Base-by-base conservation (phyloP, 2,888 invertebrate species). In the Cosmia trapezina region DNA sequence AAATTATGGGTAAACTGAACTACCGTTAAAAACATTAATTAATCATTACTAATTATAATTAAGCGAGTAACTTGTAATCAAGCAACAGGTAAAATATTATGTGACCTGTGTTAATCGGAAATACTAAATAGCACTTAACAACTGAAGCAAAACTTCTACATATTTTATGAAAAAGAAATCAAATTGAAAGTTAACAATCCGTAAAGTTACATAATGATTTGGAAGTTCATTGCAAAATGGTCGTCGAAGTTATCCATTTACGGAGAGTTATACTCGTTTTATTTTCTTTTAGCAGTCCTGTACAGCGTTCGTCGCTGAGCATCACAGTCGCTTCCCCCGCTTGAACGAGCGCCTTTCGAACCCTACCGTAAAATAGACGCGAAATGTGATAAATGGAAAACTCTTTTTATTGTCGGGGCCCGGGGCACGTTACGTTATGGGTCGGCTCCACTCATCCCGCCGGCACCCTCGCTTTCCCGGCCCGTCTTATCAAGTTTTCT, bases 331-430 rank as follows among this genome's bases (percentile, higher is more conserved):
- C 91, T 91, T 91, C 90, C 93, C 91, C 91, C 90, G 91, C 91
- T 90, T 89, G 92, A 92, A 91, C 90, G 89, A 88, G 88, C 92
- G 90, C 91, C 92, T 93, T 92, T 91, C 93, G 92, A 93, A 93
- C 95, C 95, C 93, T 93, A 92, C 94, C 94, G 94, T 95, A 94
- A 96, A 96, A 96, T 95, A 95, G 94, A 96, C 95, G 94, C 94
- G 92, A 95, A 96, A 96, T 95, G 96, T 96, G 95, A 96, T 96
- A 96, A 96, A 96, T 96, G 95, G 94, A 93, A 94, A 93, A 95
- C 93, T 95, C 95, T 94, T 95, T 95, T 96, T 96, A 95, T 91
- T 95, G 94, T 93, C 87, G 90, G 83, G 91, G 91, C 91, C 94
- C 90, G 92, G 91, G 94, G 91, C 94, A 91, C 91, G 92, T 94